Evolutionary conservation across 2,113 vertebrate species (phyloP).

Genomic region (Rhabdomys dilectus): DNA sequence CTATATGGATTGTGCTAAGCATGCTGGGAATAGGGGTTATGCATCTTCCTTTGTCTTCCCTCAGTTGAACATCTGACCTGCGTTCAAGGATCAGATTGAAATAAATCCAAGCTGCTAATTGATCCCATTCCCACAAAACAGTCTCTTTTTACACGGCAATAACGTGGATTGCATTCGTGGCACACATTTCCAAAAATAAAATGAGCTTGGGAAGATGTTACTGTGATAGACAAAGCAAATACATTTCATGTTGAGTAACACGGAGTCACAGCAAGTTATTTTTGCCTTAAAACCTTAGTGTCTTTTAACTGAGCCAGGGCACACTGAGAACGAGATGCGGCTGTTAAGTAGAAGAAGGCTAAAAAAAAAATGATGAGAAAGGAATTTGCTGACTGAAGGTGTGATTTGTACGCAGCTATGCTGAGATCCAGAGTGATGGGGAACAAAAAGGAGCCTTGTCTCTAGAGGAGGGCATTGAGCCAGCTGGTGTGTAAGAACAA

Average conservation of each 20-base stretch:
- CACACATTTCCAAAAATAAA: conserved; percentile 51
- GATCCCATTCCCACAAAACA: background rate
- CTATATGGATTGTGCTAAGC: background rate
- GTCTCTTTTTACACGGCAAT: background rate
- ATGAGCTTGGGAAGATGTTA: background rate
- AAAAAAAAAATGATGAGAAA: background rate
- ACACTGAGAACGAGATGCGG: background rate
- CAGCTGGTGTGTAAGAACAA: background rate
- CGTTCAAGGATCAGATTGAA: background rate
- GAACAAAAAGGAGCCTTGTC: background rate
- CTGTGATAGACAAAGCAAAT: conserved; percentile 9
- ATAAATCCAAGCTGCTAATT: background rate
- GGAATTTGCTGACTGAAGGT: background rate
- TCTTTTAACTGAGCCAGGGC: conserved; percentile 10
- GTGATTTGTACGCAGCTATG: background rate
- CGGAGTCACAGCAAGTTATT: background rate
- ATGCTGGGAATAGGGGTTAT: background rate
- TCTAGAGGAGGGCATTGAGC: background rate
- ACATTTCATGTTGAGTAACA: background rate
- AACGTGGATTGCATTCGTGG: background rate
- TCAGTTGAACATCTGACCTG: background rate
- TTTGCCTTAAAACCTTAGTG: background rate
- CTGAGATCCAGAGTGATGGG: background rate
- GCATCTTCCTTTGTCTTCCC: background rate
- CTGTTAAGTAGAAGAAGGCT: background rate